These are phyloP conservation scores for Atta colombica DNA, from an alignment of 1,140 invertebrate genomes.

Conservation along the genomic window DNA sequence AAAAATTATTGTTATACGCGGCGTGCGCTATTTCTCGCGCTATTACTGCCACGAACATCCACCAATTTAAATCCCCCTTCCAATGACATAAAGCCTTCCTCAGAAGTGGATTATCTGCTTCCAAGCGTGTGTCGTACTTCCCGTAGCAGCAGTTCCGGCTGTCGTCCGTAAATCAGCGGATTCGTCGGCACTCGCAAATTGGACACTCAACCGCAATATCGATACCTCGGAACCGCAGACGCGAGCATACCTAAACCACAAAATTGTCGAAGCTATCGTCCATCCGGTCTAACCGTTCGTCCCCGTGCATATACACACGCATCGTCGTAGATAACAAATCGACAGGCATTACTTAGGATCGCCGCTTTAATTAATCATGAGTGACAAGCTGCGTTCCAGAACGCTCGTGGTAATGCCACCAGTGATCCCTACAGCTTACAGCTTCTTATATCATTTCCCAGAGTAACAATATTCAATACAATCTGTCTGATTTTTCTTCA, in stretches of 20 bases:
- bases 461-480: not conserved
- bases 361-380: conserved; percentile 62
- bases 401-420: not conserved
- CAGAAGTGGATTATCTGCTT: conserved; percentile 63
- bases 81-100: conserved; percentile 39
- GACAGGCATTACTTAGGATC: conserved; percentile 37
- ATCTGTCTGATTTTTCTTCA: not conserved
- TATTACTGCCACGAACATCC: conserved; percentile 20
- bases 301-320: not conserved
- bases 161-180: conserved; percentile 69
- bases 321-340: conserved; percentile 50
- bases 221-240: conserved; percentile 48
- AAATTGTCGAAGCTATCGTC: conserved; percentile 66
- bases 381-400: conserved; percentile 7
- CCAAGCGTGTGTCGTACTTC: not conserved
- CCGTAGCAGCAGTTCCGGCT: conserved; percentile 5
- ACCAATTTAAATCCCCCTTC: conserved; percentile 50
- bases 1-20: conserved; percentile 13
- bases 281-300: not conserved
- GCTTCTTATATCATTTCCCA: not conserved
- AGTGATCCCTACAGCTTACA: not conserved
- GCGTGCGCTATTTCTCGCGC: not conserved
- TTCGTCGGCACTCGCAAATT: conserved; percentile 70
- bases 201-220: conserved; percentile 72
- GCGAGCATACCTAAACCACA: conserved; percentile 16